phyloP scores from a whole-genome alignment of 2,888 invertebrate species.

The Athalia circularis region DNA sequence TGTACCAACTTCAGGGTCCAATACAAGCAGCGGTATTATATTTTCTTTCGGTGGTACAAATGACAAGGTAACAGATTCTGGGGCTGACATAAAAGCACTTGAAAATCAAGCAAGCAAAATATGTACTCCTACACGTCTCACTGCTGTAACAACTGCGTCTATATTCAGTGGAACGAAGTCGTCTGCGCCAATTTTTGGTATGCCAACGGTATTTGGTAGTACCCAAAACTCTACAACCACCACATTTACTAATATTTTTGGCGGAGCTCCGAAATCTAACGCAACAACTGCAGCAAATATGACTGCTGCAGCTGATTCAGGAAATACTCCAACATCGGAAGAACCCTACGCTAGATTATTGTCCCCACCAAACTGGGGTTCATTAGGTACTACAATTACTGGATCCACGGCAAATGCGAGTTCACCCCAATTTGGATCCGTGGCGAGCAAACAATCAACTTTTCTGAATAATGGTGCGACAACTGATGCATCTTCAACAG shows the following conservation, averaged over 20 bases:
- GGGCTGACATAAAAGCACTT: conserved; percentile 48
- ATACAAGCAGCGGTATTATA: neutral
- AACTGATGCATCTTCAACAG: neutral
- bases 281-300: neutral
- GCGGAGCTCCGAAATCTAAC: neutral
- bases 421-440: conserved; percentile 15
- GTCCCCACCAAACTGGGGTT: too few species aligned
- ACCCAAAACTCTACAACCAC: neutral
- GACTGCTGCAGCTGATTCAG: neutral
- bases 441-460: conserved; percentile 11
- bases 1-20: conserved; percentile 1
- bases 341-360: neutral
- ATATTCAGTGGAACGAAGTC: conserved; percentile 2
- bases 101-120: conserved; percentile 58
- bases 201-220: neutral
- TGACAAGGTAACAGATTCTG: conserved; percentile 22
- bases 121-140: conserved; percentile 55
- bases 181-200: conserved; percentile 34
- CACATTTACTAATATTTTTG: neutral
- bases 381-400: too few species aligned
- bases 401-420: neutral
- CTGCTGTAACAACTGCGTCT: conserved; percentile 44
- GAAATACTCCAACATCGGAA: neutral
- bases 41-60: conserved; percentile 49
- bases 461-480: neutral